Evolutionary conservation across 2,113 vertebrate genomes (phyloP).

Genomic region (Cygnus buccinator): DNA sequence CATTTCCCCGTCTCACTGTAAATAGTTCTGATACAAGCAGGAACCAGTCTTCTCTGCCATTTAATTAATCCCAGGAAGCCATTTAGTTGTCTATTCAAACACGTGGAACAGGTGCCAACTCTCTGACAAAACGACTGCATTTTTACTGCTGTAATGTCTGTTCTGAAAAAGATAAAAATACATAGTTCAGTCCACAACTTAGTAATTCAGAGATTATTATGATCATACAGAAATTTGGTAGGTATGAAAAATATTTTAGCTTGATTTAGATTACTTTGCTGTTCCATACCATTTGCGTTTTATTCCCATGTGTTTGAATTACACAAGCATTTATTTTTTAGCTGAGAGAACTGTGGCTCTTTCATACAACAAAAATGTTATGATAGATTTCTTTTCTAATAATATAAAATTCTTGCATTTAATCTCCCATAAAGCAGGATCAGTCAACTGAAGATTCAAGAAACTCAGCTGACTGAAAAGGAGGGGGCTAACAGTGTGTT

Average conservation of each 20-base stretch:
- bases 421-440: neutral
- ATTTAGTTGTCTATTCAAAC: slow-evolving; percentile 49
- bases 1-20: slow-evolving; percentile 91
- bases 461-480: neutral
- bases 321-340: neutral
- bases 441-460: neutral
- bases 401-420: neutral
- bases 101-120: slow-evolving; percentile 58
- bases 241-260: neutral
- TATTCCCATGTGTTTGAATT: neutral
- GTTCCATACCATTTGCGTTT: neutral
- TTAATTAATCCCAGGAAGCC: neutral
- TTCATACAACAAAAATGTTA: neutral
- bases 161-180: slow-evolving; percentile 5
- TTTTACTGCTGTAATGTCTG: slow-evolving; percentile 39
- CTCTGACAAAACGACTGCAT: slow-evolving; percentile 75
- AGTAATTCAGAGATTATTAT: neutral
- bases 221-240: neutral
- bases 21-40: slow-evolving; percentile 71
- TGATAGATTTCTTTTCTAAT: neutral
- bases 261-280: neutral
- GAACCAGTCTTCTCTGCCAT: slow-evolving; percentile 35
- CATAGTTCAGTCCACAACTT: neutral
- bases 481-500: neutral
- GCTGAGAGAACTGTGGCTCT: neutral